These are phyloP conservation scores for Coccyzus lansbergi DNA, from an alignment of 2,797 vertebrate species.

Conservation along the genomic window DNA sequence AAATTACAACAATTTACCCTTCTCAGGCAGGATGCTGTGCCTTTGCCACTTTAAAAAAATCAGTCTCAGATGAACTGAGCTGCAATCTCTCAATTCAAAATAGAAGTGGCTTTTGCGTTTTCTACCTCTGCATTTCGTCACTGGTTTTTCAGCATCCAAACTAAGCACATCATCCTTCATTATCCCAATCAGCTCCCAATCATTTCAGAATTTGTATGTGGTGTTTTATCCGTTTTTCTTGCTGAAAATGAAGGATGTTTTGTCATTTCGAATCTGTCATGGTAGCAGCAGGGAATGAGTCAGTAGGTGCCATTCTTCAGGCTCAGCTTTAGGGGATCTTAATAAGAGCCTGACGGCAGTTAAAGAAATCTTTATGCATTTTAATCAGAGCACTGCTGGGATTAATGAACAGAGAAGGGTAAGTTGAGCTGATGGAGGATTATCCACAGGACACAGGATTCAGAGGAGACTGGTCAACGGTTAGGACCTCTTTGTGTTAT, in stretches of 20 bases:
- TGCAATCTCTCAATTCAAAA: background rate
- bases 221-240: background rate
- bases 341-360: background rate
- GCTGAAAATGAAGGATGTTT: background rate
- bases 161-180: background rate
- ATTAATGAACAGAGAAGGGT: background rate
- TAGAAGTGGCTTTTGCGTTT: background rate
- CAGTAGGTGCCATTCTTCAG: background rate
- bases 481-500: background rate
- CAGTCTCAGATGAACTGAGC: background rate
- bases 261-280: background rate
- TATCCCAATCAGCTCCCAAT: background rate
- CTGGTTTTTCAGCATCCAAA: background rate
- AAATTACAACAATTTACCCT: background rate
- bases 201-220: background rate
- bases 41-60: background rate
- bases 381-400: background rate
- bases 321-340: background rate
- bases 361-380: background rate
- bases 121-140: background rate
- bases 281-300: background rate
- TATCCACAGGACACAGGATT: background rate
- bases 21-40: accelerated
- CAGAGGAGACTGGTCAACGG: background rate
- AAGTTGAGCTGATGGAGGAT: background rate